phyloP scores from a whole-genome alignment of 1,140 invertebrate species.

The Aleiodes sp. region DNA sequence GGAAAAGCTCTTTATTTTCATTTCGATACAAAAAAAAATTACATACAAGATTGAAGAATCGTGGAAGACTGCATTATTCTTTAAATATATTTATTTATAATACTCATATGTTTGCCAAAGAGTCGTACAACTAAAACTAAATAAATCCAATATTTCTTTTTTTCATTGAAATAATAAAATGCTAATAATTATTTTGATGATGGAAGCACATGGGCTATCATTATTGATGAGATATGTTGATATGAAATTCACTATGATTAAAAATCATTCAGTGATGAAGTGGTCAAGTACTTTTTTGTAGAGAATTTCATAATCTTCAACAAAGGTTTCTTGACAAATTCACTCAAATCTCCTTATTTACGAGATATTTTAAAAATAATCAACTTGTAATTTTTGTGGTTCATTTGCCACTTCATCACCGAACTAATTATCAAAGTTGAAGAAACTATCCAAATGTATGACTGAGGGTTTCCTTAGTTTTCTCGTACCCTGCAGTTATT shows the following conservation, averaged over 20 bases:
- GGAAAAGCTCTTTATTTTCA: neutral
- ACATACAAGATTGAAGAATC: neutral
- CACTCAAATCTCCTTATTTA: neutral
- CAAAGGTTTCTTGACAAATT: neutral
- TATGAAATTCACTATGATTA: no score
- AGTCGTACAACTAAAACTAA: neutral
- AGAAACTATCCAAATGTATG: slow-evolving; percentile 61
- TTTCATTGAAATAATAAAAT: neutral
- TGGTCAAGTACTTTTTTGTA: no score
- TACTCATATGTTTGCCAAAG: slow-evolving; percentile 1
- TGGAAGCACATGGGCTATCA: no score
- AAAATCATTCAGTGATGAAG: no score
- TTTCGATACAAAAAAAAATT: neutral
- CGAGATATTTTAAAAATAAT: slow-evolving; percentile 30
- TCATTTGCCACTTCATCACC: slow-evolving; percentile 13
- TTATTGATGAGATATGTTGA: no score
- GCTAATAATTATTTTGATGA: neutral
- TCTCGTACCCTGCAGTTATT: slow-evolving; percentile 58
- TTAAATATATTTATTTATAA: slow-evolving; percentile 20
- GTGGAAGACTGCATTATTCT: neutral
- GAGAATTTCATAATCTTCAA: neutral
- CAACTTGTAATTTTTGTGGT: slow-evolving; percentile 23
- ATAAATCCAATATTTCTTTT: neutral
- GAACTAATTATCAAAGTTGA: slow-evolving; percentile 30
- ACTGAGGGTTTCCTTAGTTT: slow-evolving; percentile 66